Conservation (phyloP, 2,113 vertebrate genomes). For the Sphaerodactylus townsendi region DNA sequence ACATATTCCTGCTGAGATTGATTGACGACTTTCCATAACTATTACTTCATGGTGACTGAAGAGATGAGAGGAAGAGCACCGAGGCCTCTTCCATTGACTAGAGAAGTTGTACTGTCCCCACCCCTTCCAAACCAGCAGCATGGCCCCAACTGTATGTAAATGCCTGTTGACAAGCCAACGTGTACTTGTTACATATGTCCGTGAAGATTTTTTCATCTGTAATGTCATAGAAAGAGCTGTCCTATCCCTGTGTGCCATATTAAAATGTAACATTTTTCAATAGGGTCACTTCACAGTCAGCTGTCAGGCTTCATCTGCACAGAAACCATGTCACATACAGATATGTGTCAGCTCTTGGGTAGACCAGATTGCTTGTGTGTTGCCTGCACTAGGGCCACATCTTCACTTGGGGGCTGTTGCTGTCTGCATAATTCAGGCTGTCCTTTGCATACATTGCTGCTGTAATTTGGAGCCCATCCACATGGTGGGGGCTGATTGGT, state of each 20-base stretch:
- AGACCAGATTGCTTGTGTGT: background rate
- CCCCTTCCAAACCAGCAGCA: background rate
- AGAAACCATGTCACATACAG: background rate
- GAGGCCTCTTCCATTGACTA: too few species aligned
- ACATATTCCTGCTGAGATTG: fast-evolving
- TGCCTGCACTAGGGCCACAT: background rate
- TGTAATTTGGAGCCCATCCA: background rate
- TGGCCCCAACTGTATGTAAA: background rate
- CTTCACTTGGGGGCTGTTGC: background rate
- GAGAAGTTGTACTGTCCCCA: background rate
- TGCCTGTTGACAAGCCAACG: background rate
- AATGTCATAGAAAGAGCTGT: background rate
- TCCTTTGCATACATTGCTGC: background rate
- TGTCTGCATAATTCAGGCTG: background rate
- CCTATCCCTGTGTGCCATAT: background rate
- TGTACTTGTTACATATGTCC: background rate
- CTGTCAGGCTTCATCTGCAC: background rate
- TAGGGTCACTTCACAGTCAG: background rate
- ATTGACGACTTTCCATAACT: background rate
- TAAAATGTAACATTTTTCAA: background rate
- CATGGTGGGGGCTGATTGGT: background rate
- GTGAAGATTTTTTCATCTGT: background rate
- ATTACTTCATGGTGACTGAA: background rate
- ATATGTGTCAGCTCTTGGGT: background rate
- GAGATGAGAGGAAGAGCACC: background rate